A percentile compares a stretch with the other conserved stretches of the same genome.
Conservation (phyloP, 2,888 invertebrate species). For the Calliphora vomitoria region DNA sequence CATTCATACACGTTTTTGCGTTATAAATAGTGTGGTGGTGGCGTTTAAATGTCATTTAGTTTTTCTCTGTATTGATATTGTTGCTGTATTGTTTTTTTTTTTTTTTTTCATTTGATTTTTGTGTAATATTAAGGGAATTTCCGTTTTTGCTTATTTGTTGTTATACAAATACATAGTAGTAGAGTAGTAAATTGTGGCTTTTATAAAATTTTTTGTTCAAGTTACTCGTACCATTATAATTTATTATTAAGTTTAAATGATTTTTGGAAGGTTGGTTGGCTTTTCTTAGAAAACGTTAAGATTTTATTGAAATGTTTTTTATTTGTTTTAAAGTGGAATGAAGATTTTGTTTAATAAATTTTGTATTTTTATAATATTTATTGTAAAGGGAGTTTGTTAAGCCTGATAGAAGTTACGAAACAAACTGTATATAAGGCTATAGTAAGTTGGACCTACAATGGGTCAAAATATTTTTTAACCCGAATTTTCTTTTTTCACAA, state of each 20-base stretch:
- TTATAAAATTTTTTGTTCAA: constrained; percentile 15
- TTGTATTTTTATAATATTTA: too few relatives aligned
- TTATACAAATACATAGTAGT: background rate
- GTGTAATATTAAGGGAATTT: constrained; percentile 57
- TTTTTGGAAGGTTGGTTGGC: constrained; percentile 44
- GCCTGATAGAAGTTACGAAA: too few relatives aligned
- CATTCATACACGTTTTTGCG: constrained; percentile 57
- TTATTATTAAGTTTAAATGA: constrained; percentile 57
- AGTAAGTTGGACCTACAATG: too few relatives aligned
- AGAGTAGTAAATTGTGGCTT: constrained; percentile 16
- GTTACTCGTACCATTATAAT: constrained; percentile 35
- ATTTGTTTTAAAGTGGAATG: background rate
- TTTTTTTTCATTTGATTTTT: constrained; percentile 11
- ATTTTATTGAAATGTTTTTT: background rate
- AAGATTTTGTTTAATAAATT: background rate
- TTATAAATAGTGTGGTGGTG: constrained; percentile 52
- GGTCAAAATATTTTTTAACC: too few relatives aligned
- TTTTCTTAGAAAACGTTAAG: constrained; percentile 33
- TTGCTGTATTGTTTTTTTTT: constrained; percentile 30
- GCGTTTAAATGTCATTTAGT: constrained; percentile 69
- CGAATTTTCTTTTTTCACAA: too few relatives aligned
- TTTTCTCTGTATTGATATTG: constrained; percentile 31
- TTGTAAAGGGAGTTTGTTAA: too few relatives aligned
- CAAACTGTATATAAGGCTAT: too few relatives aligned
- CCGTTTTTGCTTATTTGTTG: constrained; percentile 52